A percentile compares a stretch with the other conserved stretches of the same genome.
Conservation (phyloP, 2,888 invertebrate genomes). For the Drosophila testacea region DNA sequence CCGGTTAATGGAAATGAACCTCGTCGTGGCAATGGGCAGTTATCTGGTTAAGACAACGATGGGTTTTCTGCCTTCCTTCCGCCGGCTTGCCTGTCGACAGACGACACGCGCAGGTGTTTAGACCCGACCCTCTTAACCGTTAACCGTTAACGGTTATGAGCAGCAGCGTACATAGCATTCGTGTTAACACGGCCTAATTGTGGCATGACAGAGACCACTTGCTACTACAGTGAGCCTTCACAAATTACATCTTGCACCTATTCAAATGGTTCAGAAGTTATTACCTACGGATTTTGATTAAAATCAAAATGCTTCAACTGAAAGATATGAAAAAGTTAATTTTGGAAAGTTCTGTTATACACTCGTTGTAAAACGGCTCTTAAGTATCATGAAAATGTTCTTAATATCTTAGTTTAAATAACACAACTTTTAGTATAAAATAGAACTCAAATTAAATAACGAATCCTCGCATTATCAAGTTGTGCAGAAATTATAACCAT, state of each 20-base stretch:
- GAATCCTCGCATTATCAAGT: no score
- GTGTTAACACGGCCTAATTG: slow-evolving; percentile 72
- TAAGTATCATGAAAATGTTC: no score
- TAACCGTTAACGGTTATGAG: slow-evolving; percentile 57
- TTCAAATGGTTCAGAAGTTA: neutral
- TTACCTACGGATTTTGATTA: neutral
- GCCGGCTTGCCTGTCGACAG: slow-evolving; percentile 5
- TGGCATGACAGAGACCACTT: slow-evolving; percentile 39
- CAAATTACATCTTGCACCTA: neutral
- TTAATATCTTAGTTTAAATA: no score
- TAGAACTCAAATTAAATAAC: no score
- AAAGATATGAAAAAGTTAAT: no score
- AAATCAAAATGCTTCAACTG: neutral
- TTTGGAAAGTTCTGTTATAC: no score
- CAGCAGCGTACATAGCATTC: slow-evolving; percentile 40
- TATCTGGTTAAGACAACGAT: slow-evolving; percentile 76
- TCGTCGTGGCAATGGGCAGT: slow-evolving; percentile 74
- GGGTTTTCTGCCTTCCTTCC: slow-evolving; percentile 5
- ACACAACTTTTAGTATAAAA: no score
- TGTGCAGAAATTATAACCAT: no score
- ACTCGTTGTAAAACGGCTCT: no score
- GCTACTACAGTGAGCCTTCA: slow-evolving; percentile 7
- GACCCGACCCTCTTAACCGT: slow-evolving; percentile 53
- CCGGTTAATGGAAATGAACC: slow-evolving; percentile 82
- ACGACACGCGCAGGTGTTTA: slow-evolving; percentile 60